These are phyloP conservation scores for Dynastes grantii DNA, from an alignment of 2,888 invertebrate genomes.

Conservation along the genomic window DNA sequence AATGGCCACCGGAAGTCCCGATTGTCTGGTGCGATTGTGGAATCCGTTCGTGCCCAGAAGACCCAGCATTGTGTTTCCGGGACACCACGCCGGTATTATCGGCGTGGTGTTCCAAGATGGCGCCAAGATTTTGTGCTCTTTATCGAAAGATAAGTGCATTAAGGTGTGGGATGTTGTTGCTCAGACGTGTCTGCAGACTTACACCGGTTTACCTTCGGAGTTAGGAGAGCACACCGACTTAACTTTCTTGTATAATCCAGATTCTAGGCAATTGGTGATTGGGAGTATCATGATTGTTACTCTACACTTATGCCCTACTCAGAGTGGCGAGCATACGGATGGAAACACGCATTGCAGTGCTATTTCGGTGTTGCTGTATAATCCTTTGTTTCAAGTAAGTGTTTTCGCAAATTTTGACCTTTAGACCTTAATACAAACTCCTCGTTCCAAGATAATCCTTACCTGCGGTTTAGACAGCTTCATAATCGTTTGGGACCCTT, in stretches of 20 bases:
- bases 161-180: constrained; percentile 84
- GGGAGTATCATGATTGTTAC: constrained; percentile 79
- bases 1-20: constrained; percentile 83
- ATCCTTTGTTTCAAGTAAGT: constrained; percentile 75
- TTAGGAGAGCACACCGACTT: constrained; percentile 77
- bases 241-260: constrained; percentile 77
- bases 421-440: no score
- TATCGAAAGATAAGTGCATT: constrained; percentile 81
- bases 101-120: constrained; percentile 79
- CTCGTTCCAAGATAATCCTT: constrained; percentile 74
- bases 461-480: constrained; percentile 86
- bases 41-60: constrained; percentile 83
- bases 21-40: constrained; percentile 82
- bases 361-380: constrained; percentile 83
- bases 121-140: constrained; percentile 80
- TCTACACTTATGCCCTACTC: constrained; percentile 77
- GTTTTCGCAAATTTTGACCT: constrained; percentile 27
- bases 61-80: constrained; percentile 76
- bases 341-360: constrained; percentile 76
- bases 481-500: constrained; percentile 88
- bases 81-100: constrained; percentile 81
- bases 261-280: constrained; percentile 78
- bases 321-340: constrained; percentile 80
- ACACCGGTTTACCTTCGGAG: constrained; percentile 76
- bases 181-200: constrained; percentile 81